Conservation (phyloP, 2,797 vertebrate species). For the Lycodopsis pacificus region DNA sequence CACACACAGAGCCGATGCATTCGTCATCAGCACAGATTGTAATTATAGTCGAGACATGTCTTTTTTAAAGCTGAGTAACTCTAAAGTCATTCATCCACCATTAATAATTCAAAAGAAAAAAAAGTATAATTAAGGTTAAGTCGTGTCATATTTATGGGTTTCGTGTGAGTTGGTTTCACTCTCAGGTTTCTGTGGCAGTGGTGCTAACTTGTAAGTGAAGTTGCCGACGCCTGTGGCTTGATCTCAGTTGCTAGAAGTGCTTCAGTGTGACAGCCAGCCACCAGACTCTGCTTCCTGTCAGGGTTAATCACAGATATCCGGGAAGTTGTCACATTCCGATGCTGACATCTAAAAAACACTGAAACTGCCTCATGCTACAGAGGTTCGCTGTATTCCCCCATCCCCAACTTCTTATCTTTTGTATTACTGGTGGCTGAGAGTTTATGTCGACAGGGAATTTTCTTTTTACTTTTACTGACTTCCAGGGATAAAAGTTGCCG, state of each 20-base stretch:
- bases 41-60: constrained; percentile 36
- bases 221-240: constrained; percentile 14
- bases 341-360: constrained; percentile 22
- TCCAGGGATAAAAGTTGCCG: neutral
- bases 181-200: neutral
- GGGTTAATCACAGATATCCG: constrained; percentile 29
- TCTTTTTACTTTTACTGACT: neutral
- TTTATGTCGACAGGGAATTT: neutral
- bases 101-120: constrained; percentile 1
- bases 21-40: constrained; percentile 32
- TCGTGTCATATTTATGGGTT: constrained; percentile 31
- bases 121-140: constrained; percentile 6
- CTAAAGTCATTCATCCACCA: constrained; percentile 12
- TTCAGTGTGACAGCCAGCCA: constrained; percentile 38
- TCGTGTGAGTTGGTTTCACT: neutral
- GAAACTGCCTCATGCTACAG: neutral
- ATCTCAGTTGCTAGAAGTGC: constrained; percentile 15
- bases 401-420: neutral
- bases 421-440: neutral
- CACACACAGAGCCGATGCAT: constrained; percentile 10
- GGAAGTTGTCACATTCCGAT: constrained; percentile 40
- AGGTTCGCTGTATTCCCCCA: too few species aligned
- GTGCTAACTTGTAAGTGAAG: constrained; percentile 23
- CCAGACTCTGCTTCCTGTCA: constrained; percentile 52
- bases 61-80: constrained; percentile 4